Evolutionary conservation across 23 tunicate genomes (phyloP).

Genomic region (Corella eumyota): DNA sequence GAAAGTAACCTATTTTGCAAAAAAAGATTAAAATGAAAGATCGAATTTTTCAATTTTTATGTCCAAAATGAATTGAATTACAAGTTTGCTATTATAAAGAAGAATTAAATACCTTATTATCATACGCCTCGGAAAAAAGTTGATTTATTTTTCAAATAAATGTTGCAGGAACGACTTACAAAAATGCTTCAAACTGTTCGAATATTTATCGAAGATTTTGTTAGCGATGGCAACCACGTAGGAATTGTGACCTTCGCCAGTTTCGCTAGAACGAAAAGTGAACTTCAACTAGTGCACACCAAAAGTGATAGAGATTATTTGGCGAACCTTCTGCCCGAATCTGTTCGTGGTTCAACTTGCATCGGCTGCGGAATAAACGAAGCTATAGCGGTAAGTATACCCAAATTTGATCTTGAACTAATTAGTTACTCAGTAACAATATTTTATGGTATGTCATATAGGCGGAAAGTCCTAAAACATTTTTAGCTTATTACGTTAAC

Average conservation of each 20-base stretch:
- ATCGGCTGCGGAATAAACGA: constrained; percentile 31
- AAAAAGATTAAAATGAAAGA: not conserved
- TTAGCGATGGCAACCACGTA: constrained; percentile 8
- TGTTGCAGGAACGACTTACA: constrained; percentile 7
- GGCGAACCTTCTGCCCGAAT: not conserved
- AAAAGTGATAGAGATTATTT: constrained; percentile 5
- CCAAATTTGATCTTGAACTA: too few species aligned
- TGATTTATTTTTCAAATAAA: not conserved
- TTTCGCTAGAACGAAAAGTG: constrained; percentile 7
- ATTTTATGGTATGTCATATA: too few species aligned
- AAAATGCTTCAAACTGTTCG: constrained; percentile 6
- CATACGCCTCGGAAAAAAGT: not conserved
- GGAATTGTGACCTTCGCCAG: constrained; percentile 31
- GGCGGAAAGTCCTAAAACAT: too few species aligned
- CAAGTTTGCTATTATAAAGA: too few species aligned
- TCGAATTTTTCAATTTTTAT: too few species aligned
- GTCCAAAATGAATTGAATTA: too few species aligned
- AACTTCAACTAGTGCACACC: constrained; percentile 1
- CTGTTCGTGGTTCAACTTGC: constrained; percentile 24
- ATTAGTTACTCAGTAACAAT: too few species aligned
- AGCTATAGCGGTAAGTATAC: constrained; percentile 23
- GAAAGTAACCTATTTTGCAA: not conserved
- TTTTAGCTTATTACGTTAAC: too few species aligned
- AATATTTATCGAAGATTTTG: constrained; percentile 8
- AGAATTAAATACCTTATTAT: too few species aligned